Conservation (phyloP, 1,140 invertebrate genomes). For the Chironomus tepperi region DNA sequence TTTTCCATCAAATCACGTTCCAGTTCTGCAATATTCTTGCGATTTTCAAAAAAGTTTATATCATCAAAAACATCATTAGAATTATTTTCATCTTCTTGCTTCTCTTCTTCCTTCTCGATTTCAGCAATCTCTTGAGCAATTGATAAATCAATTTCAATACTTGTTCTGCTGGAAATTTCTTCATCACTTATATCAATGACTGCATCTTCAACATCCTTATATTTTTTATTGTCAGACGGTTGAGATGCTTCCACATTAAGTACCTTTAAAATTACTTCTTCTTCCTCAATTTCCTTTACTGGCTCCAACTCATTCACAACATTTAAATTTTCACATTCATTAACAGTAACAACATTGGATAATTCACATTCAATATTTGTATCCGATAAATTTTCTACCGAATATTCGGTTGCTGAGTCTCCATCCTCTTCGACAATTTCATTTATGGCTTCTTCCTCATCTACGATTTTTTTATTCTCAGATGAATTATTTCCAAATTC, state of each 20-base stretch:
- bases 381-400: background rate
- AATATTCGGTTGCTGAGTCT: background rate
- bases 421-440: background rate
- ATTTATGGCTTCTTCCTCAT: background rate
- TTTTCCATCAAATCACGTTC: slow-evolving; percentile 10
- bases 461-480: background rate
- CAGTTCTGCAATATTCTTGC: background rate
- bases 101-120: background rate
- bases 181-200: slow-evolving; percentile 16
- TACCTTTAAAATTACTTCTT: background rate
- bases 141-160: background rate
- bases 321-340: background rate
- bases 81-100: background rate
- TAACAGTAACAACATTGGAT: background rate
- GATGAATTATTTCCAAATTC: background rate
- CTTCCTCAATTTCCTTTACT: background rate
- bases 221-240: background rate
- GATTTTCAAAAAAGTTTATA: background rate
- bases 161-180: background rate
- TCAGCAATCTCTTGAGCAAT: background rate
- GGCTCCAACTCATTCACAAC: background rate
- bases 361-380: background rate
- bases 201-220: background rate
- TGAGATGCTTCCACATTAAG: background rate
- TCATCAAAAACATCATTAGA: background rate